These are phyloP conservation scores for Neopipo cinnamomea DNA, from an alignment of 2,113 vertebrate genomes.

Conservation along the genomic window DNA sequence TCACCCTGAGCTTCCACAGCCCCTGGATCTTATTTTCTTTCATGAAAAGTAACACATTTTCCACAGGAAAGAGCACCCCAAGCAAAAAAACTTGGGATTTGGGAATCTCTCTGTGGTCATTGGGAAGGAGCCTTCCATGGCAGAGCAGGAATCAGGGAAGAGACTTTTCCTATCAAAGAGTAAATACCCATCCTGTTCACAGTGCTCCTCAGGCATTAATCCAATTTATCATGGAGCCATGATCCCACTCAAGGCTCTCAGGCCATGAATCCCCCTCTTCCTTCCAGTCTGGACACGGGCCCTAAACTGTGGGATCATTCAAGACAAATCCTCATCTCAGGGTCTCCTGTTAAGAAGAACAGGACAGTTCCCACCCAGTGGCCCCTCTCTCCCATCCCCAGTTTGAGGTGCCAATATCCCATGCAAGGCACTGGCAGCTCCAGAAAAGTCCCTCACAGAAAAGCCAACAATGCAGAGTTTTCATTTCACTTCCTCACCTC, in stretches of 20 bases:
- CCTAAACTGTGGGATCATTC: not conserved
- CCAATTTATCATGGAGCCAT: not conserved
- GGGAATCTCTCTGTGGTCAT: not conserved
- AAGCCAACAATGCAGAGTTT: not conserved
- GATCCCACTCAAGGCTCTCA: not conserved
- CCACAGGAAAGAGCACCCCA: not conserved
- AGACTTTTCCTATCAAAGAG: not conserved
- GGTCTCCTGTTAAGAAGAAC: not conserved
- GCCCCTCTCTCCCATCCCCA: not conserved
- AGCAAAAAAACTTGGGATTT: not conserved
- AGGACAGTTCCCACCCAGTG: not conserved
- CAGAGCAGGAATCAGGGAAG: not conserved
- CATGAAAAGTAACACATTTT: not conserved
- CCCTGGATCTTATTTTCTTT: not conserved
- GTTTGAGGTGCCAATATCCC: not conserved
- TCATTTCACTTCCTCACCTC: not conserved
- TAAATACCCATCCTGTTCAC: not conserved
- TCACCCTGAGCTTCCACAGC: rapidly evolving
- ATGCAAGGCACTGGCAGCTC: not conserved
- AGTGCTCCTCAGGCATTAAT: not conserved
- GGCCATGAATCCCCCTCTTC: not conserved
- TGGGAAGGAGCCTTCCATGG: not conserved
- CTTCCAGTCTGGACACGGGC: not conserved
- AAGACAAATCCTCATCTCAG: not conserved
- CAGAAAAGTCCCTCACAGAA: not conserved